phyloP scores from a whole-genome alignment of 2,888 invertebrate species.

The Morinoia aosen region DNA sequence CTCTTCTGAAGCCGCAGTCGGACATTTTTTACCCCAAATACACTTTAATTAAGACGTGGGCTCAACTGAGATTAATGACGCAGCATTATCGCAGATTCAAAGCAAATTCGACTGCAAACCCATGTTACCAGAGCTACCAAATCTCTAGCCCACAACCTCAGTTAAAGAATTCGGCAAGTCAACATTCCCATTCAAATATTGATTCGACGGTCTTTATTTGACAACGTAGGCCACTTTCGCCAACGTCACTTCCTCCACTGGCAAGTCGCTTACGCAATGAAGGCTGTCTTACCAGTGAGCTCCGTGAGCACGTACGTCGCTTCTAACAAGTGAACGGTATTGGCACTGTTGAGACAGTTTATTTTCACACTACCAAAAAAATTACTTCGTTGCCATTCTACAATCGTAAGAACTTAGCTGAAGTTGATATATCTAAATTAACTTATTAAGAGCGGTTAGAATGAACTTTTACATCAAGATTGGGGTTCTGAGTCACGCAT shows the following conservation, averaged over 20 bases:
- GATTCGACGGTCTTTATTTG: not conserved
- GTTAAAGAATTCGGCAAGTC: not conserved
- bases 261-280: not conserved
- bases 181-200: not conserved
- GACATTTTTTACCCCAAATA: no score
- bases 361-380: not conserved
- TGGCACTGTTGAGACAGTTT: not conserved
- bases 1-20: no score
- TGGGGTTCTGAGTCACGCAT: no score
- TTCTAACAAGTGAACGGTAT: not conserved
- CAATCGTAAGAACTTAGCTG: not conserved
- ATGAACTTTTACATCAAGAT: no score
- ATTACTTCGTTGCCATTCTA: not conserved
- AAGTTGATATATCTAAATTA: no score
- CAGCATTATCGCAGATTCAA: not conserved
- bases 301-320: not conserved
- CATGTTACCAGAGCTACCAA: not conserved
- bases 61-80: no score
- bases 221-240: not conserved
- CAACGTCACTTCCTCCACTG: not conserved
- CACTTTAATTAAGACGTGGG: no score
- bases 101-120: not conserved
- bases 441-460: no score
- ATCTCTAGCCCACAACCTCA: slow-evolving; percentile 1
- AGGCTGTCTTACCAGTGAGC: not conserved